phyloP scores from a whole-genome alignment of 1,140 invertebrate species.

The Venturia canescens region DNA sequence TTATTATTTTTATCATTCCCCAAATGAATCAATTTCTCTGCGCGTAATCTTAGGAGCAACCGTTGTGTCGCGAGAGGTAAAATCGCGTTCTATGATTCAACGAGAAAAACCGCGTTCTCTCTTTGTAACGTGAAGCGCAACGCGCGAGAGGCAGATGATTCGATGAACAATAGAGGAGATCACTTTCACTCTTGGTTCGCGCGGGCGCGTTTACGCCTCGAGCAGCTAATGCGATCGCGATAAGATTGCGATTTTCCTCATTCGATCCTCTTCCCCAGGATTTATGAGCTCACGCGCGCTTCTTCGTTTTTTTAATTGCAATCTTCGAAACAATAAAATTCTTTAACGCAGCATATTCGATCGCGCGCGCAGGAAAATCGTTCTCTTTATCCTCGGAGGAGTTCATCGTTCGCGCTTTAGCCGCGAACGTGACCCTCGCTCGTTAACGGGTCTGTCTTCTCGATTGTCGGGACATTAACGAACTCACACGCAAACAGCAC shows the following conservation, averaged over 20 bases:
- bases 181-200: constrained; percentile 32
- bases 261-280: neutral
- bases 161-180: constrained; percentile 33
- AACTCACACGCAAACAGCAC: constrained; percentile 20
- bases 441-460: constrained; percentile 36
- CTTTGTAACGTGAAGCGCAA: neutral
- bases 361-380: constrained; percentile 16
- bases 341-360: neutral
- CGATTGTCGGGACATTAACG: constrained; percentile 41
- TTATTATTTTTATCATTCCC: no score
- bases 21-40: neutral
- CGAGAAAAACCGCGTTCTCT: constrained; percentile 12
- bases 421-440: constrained; percentile 28
- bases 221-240: constrained; percentile 24
- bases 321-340: constrained; percentile 11
- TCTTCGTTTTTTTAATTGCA: neutral
- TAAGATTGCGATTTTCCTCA: constrained; percentile 15
- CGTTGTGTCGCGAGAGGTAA: neutral
- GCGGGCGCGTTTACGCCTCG: neutral
- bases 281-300: neutral
- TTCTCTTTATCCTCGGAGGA: neutral
- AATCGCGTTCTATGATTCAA: neutral
- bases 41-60: neutral
- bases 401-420: constrained; percentile 32
- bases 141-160: constrained; percentile 19